Evolutionary conservation across 2,797 vertebrate species (phyloP).

Genomic region (Mareca penelope): DNA sequence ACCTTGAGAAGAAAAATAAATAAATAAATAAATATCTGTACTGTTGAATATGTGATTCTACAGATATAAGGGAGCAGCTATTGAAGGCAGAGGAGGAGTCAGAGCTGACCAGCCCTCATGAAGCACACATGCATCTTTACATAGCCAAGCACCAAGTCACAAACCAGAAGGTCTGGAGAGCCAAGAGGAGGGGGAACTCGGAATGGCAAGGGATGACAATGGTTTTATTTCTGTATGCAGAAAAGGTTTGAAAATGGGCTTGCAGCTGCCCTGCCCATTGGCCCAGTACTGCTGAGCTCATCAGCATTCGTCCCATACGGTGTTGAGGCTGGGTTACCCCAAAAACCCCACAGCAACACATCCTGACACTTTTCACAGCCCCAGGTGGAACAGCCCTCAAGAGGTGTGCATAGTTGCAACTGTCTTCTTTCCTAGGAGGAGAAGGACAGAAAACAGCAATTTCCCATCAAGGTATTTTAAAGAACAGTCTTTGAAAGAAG

Average conservation of each 20-base stretch:
- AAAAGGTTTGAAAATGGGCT: background rate
- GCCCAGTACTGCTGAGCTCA: background rate
- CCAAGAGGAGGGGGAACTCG: background rate
- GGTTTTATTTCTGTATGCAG: background rate
- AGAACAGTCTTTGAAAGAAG: background rate
- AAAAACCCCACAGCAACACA: background rate
- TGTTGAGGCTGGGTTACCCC: fast-evolving
- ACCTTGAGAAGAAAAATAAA: background rate
- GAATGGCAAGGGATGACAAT: background rate
- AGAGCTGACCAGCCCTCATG: background rate
- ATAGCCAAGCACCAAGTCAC: background rate
- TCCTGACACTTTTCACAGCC: background rate
- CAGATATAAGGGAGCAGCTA: background rate
- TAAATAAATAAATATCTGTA: background rate
- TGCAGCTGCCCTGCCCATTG: background rate
- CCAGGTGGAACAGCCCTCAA: background rate
- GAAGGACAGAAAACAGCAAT: background rate
- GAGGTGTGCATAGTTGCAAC: background rate
- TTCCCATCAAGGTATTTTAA: background rate
- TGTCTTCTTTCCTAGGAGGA: background rate
- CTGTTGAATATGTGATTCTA: background rate
- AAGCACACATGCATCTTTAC: background rate
- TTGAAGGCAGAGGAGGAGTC: background rate
- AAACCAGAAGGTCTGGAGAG: background rate
- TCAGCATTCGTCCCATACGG: background rate